phyloP scores from a whole-genome alignment of 2,888 invertebrate genomes.

The Metalampra italica region DNA sequence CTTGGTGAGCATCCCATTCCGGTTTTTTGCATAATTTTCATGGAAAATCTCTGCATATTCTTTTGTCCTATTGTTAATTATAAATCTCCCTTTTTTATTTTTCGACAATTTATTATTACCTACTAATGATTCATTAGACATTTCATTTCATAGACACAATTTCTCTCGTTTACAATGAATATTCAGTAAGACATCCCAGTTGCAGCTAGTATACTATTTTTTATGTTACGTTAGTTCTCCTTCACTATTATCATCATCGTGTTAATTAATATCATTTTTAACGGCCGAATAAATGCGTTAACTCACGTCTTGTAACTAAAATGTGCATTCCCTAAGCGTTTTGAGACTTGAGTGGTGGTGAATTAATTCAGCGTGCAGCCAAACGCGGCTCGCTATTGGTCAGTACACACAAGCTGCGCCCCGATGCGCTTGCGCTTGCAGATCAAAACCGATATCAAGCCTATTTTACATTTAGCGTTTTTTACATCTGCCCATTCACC shows the following conservation, averaged over 20 bases:
- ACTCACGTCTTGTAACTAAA: not conserved
- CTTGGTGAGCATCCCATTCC: constrained; percentile 22
- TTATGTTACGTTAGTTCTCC: too few relatives aligned
- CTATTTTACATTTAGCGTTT: constrained; percentile 50
- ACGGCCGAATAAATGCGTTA: too few relatives aligned
- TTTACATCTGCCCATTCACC: constrained; percentile 59
- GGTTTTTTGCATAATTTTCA: constrained; percentile 24
- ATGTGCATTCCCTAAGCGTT: not conserved
- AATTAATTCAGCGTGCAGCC: constrained; percentile 45
- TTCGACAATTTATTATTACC: too few relatives aligned
- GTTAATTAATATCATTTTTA: too few relatives aligned
- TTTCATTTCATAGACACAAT: not conserved
- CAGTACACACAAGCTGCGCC: constrained; percentile 59
- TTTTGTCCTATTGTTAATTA: not conserved
- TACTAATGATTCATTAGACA: too few relatives aligned
- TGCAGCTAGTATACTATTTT: too few relatives aligned
- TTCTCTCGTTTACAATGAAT: not conserved
- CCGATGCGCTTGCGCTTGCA: constrained; percentile 55
- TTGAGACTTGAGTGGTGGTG: constrained; percentile 20
- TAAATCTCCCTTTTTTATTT: not conserved
- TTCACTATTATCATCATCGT: too few relatives aligned
- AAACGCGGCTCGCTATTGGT: constrained; percentile 47
- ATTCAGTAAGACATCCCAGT: too few relatives aligned
- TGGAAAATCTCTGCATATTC: constrained; percentile 10
- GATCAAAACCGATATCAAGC: constrained; percentile 60